Base-by-base conservation (phyloP, 2,888 invertebrate genomes). In the Gerosis bhagava region DNA sequence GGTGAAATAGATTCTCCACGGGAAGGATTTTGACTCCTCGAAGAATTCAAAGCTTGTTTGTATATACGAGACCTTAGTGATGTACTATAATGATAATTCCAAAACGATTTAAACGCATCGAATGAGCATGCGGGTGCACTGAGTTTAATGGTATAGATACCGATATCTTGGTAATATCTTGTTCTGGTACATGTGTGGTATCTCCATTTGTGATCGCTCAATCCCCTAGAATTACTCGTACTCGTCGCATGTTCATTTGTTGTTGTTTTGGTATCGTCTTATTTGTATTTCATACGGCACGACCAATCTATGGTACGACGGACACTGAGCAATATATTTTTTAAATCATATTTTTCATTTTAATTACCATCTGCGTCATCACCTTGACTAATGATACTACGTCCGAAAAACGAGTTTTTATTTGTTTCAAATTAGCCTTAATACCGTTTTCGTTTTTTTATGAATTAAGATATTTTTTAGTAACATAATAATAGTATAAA, bases 191-290 rank as follows among this genome's bases (percentile, higher is more conserved):
- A 26, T 37, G 5, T 37, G 24, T 39, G 25, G 5, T 47, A 28
- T 34, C 12, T 29, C 4, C 34, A 17, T 25, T 25, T 29, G 36
- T 36, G 31, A 45, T 45, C 37, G 29, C 31, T 45, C 28, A 16
- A 45, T 40, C 32, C 26, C 58, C 57, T 56, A 53, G 53, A 49
- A 62, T 59, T 53, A 72, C 73, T 66, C 78, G 71, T n/a, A n/a
- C n/a, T n/a, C n/a, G n/a, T n/a, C 78, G 83, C 80, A 84, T 83
- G 82, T 76, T 83, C 82, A 83, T 83, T 83, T 78, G 82, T 76
- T 79, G 78, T 67, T 63, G 57, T 69, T 64, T 63, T 60, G 62
- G 71, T 72, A 73, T 73, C 65, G 72, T 70, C 65, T 71, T 76
- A 77, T 74, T 62, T 75, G 61, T 67, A 63, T 60, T 68, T 67